Base-by-base conservation (phyloP, 2,888 invertebrate species). In the Campaea margaritaria region DNA sequence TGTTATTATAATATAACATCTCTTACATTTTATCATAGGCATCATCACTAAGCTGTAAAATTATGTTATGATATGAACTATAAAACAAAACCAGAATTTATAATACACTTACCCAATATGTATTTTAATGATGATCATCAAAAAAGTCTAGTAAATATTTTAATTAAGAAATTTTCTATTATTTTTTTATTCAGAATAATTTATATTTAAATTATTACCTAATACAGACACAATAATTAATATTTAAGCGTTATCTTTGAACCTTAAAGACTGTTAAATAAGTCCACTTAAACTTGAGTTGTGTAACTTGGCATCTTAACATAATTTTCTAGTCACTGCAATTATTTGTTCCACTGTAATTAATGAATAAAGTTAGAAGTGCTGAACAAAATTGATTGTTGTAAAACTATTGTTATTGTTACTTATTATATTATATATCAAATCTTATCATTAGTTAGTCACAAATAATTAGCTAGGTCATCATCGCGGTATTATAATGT, bases 221-320 rank as follows among this genome's bases (percentile, higher is more conserved):
- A 14, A 55, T 56, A 74, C 69, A 68, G 63, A 75, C 73, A 84
- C 82, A 82, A 83, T 84, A 83, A 83, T 65, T 82, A 82, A 66
- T 68, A 61, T 78, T 75, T 78, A 77, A 73, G 69, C 69, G 62
- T 68, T 68, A 74, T 64, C 60, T 74, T 81, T 82, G 70, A 82
- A 78, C 81, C 78, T 81, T 79, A 69, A 87, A 87, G 87, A 89
- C 87, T 87, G 88, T 82, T 83, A 83, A 74, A 71, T 86, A 86
- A 82, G 87, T 85, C 83, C 82, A 81, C 64, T 76, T 59, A 45
- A 78, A 75, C 75, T 77, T 83, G 76, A 66, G 82, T 86, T 83
- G 80, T 81, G 80, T 73, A 59, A 58, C 45, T 69, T 75, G 64
- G 74, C 74, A 65, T 78, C 65, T 73, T 52, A 63, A 68, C 58